Evolutionary conservation across 2,797 vertebrate genomes (phyloP), one percentile per base, ranked within the genome.

Genomic region (Lophius americanus): DNA sequence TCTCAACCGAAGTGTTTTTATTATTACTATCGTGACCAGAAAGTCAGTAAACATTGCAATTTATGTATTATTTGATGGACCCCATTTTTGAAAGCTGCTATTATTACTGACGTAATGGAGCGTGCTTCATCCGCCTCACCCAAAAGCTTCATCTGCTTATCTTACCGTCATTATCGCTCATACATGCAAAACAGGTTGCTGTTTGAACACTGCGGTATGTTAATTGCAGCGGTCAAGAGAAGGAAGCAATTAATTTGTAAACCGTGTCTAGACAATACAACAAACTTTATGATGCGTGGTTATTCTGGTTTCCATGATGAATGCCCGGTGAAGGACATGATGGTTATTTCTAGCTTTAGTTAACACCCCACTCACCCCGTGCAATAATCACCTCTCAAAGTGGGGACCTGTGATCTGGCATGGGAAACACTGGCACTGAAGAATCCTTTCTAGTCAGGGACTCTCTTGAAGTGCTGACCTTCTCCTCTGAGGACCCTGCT

Each of bases 401-500:
- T 43, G 2, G 7, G 36, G 63, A 41, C 57, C 68, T 52, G 60
- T 1, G 39, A 37, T 71, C 38, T 39, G 36, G 77, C 73, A 80
- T 42, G 73, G 79, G 67, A 82, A 85, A 82, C 67, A 70, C 53
- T 77, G 47, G 71, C 64, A 44, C 44, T 23, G 8, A 80, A 67
- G 76, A 86, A 86, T 78, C 85, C 75, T 68, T 86, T 84, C 86
- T 54, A 73, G 50, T 7, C 4, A 8, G 56, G 33, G 50, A 55
- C 55, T 75, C 64, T 23, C 23, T 23, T 44, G 53, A 55, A 76
- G 75, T 70, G 77, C 73, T 80, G 84, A 89, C 83, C 86, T 83
- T 84, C 91, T 79, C 83, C 72, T 75, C 78, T 12, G 63, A 66
- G 59, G 59, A 79, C 73, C 76, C 78, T 60, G 14, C 87, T 76